phyloP scores from a whole-genome alignment of 2,888 invertebrate species.

The Drosophila neonasuta region DNA sequence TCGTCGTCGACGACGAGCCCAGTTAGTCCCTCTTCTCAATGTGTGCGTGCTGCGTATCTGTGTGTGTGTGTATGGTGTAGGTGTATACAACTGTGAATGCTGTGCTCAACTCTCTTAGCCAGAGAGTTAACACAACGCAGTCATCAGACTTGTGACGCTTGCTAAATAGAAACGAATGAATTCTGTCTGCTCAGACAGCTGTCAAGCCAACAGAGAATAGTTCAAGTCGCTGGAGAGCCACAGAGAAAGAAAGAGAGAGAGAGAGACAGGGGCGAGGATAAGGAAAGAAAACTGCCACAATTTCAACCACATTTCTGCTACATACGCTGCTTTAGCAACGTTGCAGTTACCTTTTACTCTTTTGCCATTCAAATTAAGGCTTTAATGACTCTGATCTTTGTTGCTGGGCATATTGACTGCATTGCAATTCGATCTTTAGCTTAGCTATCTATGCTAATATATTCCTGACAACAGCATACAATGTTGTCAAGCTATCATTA shows the following conservation, averaged over 20 bases:
- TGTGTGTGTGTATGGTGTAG: neutral
- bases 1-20: conserved; percentile 42
- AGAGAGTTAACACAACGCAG: conserved; percentile 30
- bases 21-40: conserved; percentile 32
- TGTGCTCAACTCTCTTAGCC: conserved; percentile 29
- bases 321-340: neutral
- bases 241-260: no score
- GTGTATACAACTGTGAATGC: conserved; percentile 2
- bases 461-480: neutral
- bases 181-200: conserved; percentile 18
- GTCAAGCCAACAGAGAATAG: conserved; percentile 16
- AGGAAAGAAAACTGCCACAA: neutral
- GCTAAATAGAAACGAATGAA: conserved; percentile 43
- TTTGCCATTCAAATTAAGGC: neutral
- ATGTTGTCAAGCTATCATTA: neutral
- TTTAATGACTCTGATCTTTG: conserved; percentile 1
- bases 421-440: neutral
- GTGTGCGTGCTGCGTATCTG: neutral
- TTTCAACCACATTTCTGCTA: conserved; percentile 3
- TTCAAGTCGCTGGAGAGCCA: neutral
- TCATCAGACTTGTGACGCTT: conserved; percentile 40
- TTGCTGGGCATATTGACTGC: neutral
- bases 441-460: neutral
- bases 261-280: neutral
- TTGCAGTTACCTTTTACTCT: neutral